Conservation (phyloP, 2,888 invertebrate genomes). For the Zaprionus obscuricornis region DNA sequence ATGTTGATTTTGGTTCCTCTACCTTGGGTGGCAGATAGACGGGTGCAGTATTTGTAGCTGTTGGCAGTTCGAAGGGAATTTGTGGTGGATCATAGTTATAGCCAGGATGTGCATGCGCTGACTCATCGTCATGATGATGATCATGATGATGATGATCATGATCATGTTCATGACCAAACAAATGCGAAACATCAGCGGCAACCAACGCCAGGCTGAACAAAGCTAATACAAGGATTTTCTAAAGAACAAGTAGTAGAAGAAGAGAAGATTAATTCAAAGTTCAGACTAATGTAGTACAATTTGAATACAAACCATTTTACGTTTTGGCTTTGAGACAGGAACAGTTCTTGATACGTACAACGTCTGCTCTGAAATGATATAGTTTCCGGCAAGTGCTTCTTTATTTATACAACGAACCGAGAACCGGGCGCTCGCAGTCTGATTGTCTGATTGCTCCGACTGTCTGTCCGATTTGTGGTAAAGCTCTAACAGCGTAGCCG, state of each 20-base stretch:
- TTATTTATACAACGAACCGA: slow-evolving; percentile 66
- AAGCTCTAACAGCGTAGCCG: too few species aligned
- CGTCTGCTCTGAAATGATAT: slow-evolving; percentile 62
- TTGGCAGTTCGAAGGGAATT: slow-evolving; percentile 55
- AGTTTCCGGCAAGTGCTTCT: slow-evolving; percentile 66
- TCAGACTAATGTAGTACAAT: too few species aligned
- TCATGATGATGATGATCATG: slow-evolving; percentile 51
- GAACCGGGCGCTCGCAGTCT: slow-evolving; percentile 35
- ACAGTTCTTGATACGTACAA: slow-evolving; percentile 57
- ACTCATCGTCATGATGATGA: slow-evolving; percentile 35
- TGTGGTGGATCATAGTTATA: slow-evolving; percentile 63
- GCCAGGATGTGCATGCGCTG: too few species aligned
- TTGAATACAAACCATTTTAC: slow-evolving; percentile 55
- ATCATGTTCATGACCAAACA: slow-evolving; percentile 60
- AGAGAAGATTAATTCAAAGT: not conserved
- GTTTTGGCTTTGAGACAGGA: not conserved
- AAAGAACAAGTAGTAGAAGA: slow-evolving; percentile 9
- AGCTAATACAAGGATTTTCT: slow-evolving; percentile 69
- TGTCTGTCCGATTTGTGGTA: slow-evolving; percentile 28
- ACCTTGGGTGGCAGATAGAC: slow-evolving; percentile 45
- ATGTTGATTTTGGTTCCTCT: slow-evolving; percentile 31
- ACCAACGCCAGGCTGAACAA: slow-evolving; percentile 61
- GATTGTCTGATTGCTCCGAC: slow-evolving; percentile 27
- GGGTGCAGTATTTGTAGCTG: slow-evolving; percentile 54
- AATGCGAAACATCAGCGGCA: slow-evolving; percentile 75